Evolutionary conservation across 30 jellyfish, hydroid and myxozoan genomes (phyloP).

Genomic region (Sanderia malayensis): DNA sequence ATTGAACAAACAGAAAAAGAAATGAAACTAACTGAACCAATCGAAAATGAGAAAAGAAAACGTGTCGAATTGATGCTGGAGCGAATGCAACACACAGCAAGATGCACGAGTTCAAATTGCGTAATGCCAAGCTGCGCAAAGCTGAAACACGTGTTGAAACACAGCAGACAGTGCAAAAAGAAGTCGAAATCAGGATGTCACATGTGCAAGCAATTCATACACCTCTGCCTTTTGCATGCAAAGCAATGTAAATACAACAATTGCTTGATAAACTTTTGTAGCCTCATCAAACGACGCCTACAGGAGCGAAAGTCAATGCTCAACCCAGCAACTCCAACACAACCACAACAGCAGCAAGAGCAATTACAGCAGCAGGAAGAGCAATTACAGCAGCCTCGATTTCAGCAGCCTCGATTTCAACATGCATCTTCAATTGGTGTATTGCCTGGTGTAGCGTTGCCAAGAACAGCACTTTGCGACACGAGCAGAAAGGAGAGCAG

Average conservation of each 20-base stretch:
- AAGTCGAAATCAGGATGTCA: conserved; percentile 21
- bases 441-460: neutral
- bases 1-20: neutral
- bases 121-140: conserved; percentile 30
- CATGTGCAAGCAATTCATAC: conserved; percentile 34
- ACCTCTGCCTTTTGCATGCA: conserved; percentile 49
- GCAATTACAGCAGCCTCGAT: too few species aligned
- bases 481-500: neutral
- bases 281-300: conserved; percentile 19
- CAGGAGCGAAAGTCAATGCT: neutral
- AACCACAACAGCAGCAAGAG: neutral
- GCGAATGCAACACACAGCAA: conserved; percentile 37
- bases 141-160: conserved; percentile 20
- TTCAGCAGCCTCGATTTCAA: too few species aligned
- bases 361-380: neutral
- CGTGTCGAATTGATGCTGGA: conserved; percentile 32
- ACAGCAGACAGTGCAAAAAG: conserved; percentile 35
- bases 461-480: neutral
- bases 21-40: conserved; percentile 8
- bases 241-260: conserved; percentile 15
- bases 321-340: neutral
- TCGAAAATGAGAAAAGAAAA: neutral
- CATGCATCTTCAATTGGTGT: too few species aligned
- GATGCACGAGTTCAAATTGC: conserved; percentile 19
- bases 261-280: conserved; percentile 34